Base-by-base conservation (phyloP, 2,888 invertebrate species). In the Theretra japonica region DNA sequence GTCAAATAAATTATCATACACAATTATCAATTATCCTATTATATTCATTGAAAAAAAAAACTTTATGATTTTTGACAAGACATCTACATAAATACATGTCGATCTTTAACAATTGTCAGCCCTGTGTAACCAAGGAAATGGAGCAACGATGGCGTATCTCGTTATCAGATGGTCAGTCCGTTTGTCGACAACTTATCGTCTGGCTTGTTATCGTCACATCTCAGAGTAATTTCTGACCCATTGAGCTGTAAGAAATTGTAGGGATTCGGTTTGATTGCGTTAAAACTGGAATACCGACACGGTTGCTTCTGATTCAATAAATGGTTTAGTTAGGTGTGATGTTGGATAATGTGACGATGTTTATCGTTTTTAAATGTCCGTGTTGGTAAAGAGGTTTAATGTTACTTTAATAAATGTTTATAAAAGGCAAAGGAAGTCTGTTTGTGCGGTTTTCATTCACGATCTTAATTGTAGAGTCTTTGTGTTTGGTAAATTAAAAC, bases 111-210 rank as follows among this genome's bases (percentile, higher is more conserved):
- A 17, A 19, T 5, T 4, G 72, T 17, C 69, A 69, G 23, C 72
- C 72, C 69, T 72, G 60, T 11, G 21, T 56, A 69, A 6, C 25
- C 48, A 76, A 78, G 77, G 77, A 81, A 78, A 78, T 75, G 76
- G 73, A 73, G 71, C 73, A 75, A 75, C 76, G 76, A 79, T 76
- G 75, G 76, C 69, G 8, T 72, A 72, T 72, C 70, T 69, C 25
- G 23, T 83, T 88, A 89, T 89, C 90, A 83, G 89, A 90, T 90
- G 82, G 68, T 77, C 71, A 82, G 82, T 82, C 79, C 82, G 82
- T 82, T 86, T 83, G 84, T 87, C 83, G 83, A 86, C 88, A 84
- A 86, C 83, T 86, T 86, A 86, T 87, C 84, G 83, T 75, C 72
- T 76, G 75, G 76, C 73, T 76, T 73, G 23, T 77, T 73, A 89